These are phyloP conservation scores for Agriotes lineatus DNA, from an alignment of 2,888 invertebrate genomes.

Conservation along the genomic window DNA sequence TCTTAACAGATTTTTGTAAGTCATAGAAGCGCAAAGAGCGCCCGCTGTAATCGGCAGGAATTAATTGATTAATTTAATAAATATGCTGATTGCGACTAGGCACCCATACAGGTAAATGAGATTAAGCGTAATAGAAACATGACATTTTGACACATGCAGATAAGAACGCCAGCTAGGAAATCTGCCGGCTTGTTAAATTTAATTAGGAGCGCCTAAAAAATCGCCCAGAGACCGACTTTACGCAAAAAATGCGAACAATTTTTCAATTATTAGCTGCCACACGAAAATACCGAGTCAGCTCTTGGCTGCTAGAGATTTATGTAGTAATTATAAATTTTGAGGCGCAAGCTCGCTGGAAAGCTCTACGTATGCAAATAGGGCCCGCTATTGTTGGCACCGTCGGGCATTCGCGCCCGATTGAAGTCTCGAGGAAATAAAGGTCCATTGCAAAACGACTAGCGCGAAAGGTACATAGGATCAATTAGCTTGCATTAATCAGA, in stretches of 20 bases:
- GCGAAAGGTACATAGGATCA: constrained; percentile 48
- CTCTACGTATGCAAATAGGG: neutral
- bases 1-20: neutral
- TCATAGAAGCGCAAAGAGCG: neutral
- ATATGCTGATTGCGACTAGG: constrained; percentile 29
- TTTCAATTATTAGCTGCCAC: constrained; percentile 20
- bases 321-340: constrained; percentile 17
- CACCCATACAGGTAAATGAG: constrained; percentile 34
- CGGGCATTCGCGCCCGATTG: too few relatives aligned
- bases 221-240: constrained; percentile 7
- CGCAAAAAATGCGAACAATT: constrained; percentile 12
- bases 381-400: neutral
- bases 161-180: constrained; percentile 24
- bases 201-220: constrained; percentile 14
- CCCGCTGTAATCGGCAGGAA: constrained; percentile 11
- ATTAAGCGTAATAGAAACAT: constrained; percentile 48
- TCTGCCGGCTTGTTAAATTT: constrained; percentile 26
- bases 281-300: constrained; percentile 15
- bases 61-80: constrained; percentile 33
- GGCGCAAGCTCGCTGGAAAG: constrained; percentile 3
- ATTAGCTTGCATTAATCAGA: constrained; percentile 56
- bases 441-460: constrained; percentile 25
- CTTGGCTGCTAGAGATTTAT: constrained; percentile 11
- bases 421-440: constrained; percentile 5
- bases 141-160: constrained; percentile 44